phyloP scores from a whole-genome alignment of 2,113 vertebrate genomes.

The Vidua chalybeata region DNA sequence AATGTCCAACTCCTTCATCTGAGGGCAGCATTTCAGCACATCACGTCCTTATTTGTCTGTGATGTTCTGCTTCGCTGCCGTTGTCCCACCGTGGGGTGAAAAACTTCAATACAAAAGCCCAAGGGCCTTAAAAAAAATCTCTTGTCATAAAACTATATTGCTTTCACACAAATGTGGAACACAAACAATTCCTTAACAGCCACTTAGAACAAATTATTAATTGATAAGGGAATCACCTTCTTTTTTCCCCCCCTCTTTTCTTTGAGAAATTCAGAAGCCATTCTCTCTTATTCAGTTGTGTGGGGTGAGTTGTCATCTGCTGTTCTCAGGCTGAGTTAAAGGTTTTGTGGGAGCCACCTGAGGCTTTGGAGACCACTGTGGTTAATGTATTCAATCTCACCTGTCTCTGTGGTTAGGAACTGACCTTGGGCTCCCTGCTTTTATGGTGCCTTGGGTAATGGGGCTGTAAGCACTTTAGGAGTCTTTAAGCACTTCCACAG shows the following conservation, averaged over 20 bases:
- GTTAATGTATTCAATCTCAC: not conserved
- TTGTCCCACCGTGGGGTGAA: not conserved
- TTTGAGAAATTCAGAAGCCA: not conserved
- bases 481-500: not conserved
- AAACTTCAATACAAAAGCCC: not conserved
- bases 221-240: not conserved
- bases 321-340: not conserved
- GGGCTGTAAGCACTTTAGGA: not conserved
- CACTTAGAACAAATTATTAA: not conserved
- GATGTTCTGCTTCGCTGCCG: not conserved
- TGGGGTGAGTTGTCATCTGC: accelerated
- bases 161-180: not conserved
- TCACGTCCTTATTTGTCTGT: not conserved
- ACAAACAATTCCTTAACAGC: not conserved
- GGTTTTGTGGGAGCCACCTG: not conserved
- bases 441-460: not conserved
- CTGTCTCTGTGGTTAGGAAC: not conserved
- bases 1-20: not conserved
- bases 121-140: not conserved
- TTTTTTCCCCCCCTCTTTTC: not conserved
- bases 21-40: not conserved
- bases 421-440: not conserved
- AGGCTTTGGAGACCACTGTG: not conserved
- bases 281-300: not conserved
- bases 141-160: not conserved